Evolutionary conservation across 2,888 invertebrate species (phyloP).

Genomic region (Melitaea athalia): DNA sequence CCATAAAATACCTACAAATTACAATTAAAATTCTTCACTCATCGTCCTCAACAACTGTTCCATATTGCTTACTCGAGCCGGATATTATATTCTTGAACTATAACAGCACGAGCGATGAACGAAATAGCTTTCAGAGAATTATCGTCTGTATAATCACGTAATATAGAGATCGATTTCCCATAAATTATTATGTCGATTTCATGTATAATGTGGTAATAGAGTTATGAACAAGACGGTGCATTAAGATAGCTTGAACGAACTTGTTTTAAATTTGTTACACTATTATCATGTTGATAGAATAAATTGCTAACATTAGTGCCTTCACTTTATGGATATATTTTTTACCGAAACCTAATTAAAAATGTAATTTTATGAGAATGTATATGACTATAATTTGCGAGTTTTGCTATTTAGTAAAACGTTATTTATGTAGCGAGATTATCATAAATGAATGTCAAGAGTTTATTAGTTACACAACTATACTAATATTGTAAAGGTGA

Average conservation of each 20-base stretch:
- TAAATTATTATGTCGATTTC: constrained; percentile 18
- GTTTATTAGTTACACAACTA: too few relatives aligned
- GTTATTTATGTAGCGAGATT: too few relatives aligned
- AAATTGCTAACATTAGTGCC: constrained; percentile 35
- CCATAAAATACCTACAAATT: background rate
- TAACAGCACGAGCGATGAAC: constrained; percentile 9
- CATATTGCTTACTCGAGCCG: constrained; percentile 37
- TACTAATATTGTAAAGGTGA: too few relatives aligned
- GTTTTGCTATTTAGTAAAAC: too few relatives aligned
- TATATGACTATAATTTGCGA: background rate
- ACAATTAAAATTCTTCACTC: constrained; percentile 12
- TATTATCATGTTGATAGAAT: constrained; percentile 29
- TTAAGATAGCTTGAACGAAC: constrained; percentile 31
- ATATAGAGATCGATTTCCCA: background rate
- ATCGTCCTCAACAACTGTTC: constrained; percentile 17
- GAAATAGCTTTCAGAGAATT: background rate
- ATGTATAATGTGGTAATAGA: constrained; percentile 31
- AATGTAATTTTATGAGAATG: background rate
- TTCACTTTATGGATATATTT: background rate
- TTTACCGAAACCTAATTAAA: background rate
- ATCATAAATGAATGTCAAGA: too few relatives aligned
- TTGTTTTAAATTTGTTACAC: constrained; percentile 36
- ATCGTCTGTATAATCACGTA: background rate
- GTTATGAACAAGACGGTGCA: constrained; percentile 34
- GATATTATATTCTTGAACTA: constrained; percentile 50